Evolutionary conservation across 2,888 invertebrate genomes (phyloP).

Genomic region (Chymomyza procnemis): DNA sequence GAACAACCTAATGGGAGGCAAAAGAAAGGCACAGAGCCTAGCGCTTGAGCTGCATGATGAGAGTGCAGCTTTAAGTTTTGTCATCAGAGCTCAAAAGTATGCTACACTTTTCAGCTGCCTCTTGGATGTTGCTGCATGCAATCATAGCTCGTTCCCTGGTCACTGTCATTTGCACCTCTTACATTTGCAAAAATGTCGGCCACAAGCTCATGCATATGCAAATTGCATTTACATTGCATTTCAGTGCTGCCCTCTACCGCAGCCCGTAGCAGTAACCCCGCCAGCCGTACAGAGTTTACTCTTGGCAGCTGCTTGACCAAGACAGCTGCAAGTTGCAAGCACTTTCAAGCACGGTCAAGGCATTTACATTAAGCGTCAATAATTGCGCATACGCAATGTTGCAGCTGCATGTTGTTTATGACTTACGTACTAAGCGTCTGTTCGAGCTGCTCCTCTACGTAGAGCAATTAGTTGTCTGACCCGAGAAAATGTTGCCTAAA

Average conservation of each 20-base stretch:
- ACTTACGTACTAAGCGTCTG: background rate
- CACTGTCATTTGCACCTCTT: slow-evolving; percentile 72
- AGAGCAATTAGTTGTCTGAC: slow-evolving; percentile 37
- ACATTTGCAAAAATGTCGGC: slow-evolving; percentile 70
- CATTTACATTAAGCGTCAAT: slow-evolving; percentile 22
- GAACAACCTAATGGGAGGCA: background rate
- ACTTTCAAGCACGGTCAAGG: background rate
- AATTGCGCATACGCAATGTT: slow-evolving; percentile 42
- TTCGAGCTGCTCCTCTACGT: slow-evolving; percentile 1
- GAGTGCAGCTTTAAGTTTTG: slow-evolving; percentile 20
- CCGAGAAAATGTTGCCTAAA: slow-evolving; percentile 38
- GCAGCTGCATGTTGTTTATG: background rate
- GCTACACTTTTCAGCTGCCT: slow-evolving; percentile 31
- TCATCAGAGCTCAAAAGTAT: slow-evolving; percentile 32
- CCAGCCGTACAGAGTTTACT: background rate
- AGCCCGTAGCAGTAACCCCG: slow-evolving; percentile 2
- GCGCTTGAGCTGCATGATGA: background rate
- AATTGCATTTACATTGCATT: slow-evolving; percentile 59
- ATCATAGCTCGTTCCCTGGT: slow-evolving; percentile 39
- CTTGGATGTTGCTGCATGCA: slow-evolving; percentile 24
- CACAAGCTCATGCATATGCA: slow-evolving; percentile 72
- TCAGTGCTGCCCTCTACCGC: slow-evolving; percentile 5
- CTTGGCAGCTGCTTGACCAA: slow-evolving; percentile 46
- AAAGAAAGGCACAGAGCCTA: background rate
- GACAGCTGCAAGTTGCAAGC: slow-evolving; percentile 45